A percentile compares a stretch with the other conserved stretches of the same genome.
These are phyloP conservation scores for Dynastes maya DNA, from an alignment of 2,888 invertebrate species.

Conservation along the genomic window DNA sequence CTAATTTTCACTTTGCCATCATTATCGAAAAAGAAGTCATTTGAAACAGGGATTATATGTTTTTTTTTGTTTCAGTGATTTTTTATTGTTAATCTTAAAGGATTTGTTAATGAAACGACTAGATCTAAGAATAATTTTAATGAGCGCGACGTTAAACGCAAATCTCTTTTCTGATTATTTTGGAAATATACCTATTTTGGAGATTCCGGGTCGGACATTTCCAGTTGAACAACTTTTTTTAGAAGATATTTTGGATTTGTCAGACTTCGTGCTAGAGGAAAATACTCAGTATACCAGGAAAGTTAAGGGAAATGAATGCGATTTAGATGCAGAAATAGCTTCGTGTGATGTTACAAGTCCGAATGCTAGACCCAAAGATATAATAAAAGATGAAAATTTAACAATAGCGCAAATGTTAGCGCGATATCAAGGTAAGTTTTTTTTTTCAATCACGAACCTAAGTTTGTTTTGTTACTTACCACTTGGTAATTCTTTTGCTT, in stretches of 20 bases:
- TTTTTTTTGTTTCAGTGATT: constrained; percentile 77
- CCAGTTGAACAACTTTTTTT: constrained; percentile 87
- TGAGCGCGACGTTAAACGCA: constrained; percentile 95
- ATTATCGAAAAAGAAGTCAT: no score
- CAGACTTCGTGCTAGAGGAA: constrained; percentile 76
- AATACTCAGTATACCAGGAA: constrained; percentile 78
- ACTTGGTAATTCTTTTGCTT: neutral
- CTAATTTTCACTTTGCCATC: no score
- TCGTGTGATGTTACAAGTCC: constrained; percentile 75
- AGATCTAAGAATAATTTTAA: constrained; percentile 88
- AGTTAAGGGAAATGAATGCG: constrained; percentile 75
- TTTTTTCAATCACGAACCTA: no score
- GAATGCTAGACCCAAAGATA: constrained; percentile 74
- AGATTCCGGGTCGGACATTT: constrained; percentile 88
- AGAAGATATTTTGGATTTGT: constrained; percentile 84
- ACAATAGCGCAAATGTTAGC: constrained; percentile 78
- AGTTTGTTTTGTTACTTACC: neutral
- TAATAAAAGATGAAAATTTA: constrained; percentile 81
- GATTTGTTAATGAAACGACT: constrained; percentile 81
- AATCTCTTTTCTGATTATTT: constrained; percentile 90
- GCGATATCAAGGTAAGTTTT: constrained; percentile 75
- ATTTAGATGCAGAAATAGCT: constrained; percentile 78
- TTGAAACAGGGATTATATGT: no score
- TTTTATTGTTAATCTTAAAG: constrained; percentile 86
- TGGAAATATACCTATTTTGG: constrained; percentile 82